Evolutionary conservation across 92 coral and sea anemone genomes (phyloP), one percentile per base, ranked within the genome.

Genomic region (Palythoa grandiflora): DNA sequence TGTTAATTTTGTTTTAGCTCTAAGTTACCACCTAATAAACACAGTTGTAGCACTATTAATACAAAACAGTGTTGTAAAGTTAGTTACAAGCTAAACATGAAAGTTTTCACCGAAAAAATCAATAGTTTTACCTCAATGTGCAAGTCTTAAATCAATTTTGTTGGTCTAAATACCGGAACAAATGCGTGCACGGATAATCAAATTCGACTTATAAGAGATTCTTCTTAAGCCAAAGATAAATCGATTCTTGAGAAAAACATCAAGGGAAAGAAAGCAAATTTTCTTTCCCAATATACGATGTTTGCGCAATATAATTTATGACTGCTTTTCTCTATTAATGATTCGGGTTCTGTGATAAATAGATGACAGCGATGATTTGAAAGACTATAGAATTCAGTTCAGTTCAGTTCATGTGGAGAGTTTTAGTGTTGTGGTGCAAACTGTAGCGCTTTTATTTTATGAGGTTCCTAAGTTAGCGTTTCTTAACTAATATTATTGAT

Each of bases 281-380:
- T 21, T 80, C 59, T 63, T 63, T 80, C 21, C 85, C 85, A 80
- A 80, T 80, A 80, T 80, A 61, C 12, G 47, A 36, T 47, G 76
- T 81, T 81, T 65, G 75, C n/a, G 75, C 86, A 81, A 81, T 81
- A 81, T 81, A 68, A 51, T 66, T 81, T 81, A 81, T 81, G 75
- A 81, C 86, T 44, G 75, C 59, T 36, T 6, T 81, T 55, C 75
- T 66, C 44, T 81, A 53, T 47, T 50, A 14, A 40, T 81, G 61
- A 81, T 81, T 68, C n/a, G 47, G 19, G 44, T 19, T 66, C 39
- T n/a, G 8, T 40, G 66, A 21, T 66, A 80, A 48, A 47, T 48
- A 15, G 75, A 71, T 81, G 59, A 47, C 71, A 66, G 75, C 28
- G 76, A 20, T 61, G 73, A 59, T 14, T 47, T 65, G 36, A 3